These are phyloP conservation scores for Neotoma lepida DNA, from an alignment of 2,113 vertebrate genomes.

Conservation along the genomic window DNA sequence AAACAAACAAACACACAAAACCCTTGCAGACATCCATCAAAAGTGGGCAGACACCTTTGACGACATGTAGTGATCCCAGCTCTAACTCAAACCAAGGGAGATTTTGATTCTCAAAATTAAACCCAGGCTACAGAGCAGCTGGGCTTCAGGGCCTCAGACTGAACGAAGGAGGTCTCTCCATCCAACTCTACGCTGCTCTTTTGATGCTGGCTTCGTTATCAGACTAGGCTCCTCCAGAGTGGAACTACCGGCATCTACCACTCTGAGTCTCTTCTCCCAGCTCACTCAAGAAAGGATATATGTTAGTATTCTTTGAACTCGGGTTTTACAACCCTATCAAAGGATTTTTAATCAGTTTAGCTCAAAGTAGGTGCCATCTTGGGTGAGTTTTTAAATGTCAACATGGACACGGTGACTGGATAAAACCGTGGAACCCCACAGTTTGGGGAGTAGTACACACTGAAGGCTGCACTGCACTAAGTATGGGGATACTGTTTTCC, in stretches of 20 bases:
- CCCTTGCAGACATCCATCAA: not conserved
- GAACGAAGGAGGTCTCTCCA: not conserved
- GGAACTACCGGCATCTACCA: not conserved
- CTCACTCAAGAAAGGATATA: not conserved
- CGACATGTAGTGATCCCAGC: not conserved
- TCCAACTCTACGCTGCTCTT: not conserved
- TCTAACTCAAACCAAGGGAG: not conserved
- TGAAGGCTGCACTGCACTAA: not conserved
- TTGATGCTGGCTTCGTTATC: not conserved
- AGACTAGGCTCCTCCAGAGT: not conserved
- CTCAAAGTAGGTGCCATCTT: not conserved
- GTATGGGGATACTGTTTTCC: not conserved
- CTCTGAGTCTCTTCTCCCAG: not conserved
- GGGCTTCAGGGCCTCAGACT: not conserved
- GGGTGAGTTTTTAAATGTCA: not conserved
- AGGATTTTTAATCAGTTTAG: not conserved
- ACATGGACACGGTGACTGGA: not conserved
- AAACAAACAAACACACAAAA: not conserved
- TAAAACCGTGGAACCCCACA: not conserved
- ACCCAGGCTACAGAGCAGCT: not conserved
- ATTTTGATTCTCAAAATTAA: not conserved
- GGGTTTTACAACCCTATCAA: not conserved
- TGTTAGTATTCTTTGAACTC: not conserved
- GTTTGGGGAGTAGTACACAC: not conserved
- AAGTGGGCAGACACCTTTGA: not conserved